Conservation (phyloP, 2,888 invertebrate species). For the Pantelozetes paolii region DNA sequence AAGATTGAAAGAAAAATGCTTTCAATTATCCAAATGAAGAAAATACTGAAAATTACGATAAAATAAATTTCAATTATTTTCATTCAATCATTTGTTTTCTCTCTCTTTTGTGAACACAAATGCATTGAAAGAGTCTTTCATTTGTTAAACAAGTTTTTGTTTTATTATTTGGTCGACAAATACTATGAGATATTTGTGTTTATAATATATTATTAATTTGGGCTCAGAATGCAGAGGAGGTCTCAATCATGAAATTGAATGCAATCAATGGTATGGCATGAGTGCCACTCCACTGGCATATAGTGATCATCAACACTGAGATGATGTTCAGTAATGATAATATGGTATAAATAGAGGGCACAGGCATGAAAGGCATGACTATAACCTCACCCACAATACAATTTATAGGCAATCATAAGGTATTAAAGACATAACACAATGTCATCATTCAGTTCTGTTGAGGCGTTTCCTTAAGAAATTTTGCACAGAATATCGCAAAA, state of each 20-base stretch:
- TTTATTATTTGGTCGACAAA: not conserved
- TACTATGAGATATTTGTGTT: not conserved
- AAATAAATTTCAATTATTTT: constrained; percentile 16
- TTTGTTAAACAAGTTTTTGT: not conserved
- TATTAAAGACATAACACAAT: not conserved
- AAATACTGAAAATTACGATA: no score
- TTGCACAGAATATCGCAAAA: not conserved
- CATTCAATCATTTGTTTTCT: not conserved
- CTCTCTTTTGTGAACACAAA: not conserved
- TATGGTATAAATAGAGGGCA: no score
- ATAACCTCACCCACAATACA: constrained; percentile 20
- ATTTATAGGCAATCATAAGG: not conserved
- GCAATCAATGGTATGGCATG: not conserved
- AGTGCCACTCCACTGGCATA: constrained; percentile 8
- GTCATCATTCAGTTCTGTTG: not conserved
- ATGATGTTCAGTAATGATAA: constrained; percentile 15
- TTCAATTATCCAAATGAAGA: not conserved
- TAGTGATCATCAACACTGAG: not conserved
- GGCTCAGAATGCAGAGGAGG: constrained; percentile 6
- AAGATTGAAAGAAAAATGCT: not conserved
- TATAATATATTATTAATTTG: not conserved
- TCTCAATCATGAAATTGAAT: constrained; percentile 10
- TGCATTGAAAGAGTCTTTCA: not conserved
- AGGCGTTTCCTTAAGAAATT: not conserved
- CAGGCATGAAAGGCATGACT: not conserved